phyloP scores from a whole-genome alignment of 2,113 vertebrate species.

The Pholis gunnellus region DNA sequence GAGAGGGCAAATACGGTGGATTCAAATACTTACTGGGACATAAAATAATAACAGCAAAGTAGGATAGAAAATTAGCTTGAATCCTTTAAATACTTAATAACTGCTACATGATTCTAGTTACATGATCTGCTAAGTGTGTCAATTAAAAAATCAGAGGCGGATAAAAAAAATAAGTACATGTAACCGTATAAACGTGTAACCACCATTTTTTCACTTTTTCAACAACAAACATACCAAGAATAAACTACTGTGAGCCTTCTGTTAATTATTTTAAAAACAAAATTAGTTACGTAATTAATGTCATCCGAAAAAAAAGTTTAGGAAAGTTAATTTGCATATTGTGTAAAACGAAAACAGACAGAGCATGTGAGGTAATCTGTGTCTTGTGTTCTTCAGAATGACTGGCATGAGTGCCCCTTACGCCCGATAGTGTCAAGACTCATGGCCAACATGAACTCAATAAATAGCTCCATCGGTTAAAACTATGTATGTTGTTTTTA shows the following conservation, averaged over 20 bases:
- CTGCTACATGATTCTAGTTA: neutral
- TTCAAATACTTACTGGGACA: conserved; percentile 31
- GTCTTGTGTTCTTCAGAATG: neutral
- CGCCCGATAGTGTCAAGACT: neutral
- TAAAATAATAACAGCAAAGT: conserved; percentile 30
- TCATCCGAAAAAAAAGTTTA: too few species aligned
- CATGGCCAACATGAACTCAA: neutral
- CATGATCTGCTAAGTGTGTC: neutral
- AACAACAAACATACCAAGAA: neutral
- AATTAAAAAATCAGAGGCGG: neutral
- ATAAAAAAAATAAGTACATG: neutral
- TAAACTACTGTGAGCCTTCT: neutral
- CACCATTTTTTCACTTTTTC: neutral
- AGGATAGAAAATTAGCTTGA: neutral
- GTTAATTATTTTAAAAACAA: neutral
- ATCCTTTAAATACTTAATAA: conserved; percentile 12
- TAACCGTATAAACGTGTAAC: neutral
- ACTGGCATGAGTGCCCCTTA: neutral
- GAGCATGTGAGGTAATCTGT: neutral
- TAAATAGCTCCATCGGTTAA: neutral
- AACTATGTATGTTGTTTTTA: neutral
- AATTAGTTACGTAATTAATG: neutral
- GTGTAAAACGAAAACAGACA: neutral
- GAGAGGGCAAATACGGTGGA: conserved; percentile 36
- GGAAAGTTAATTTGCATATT: neutral